phyloP scores from a whole-genome alignment of 2,888 invertebrate genomes.

The Eupithecia subumbrata region DNA sequence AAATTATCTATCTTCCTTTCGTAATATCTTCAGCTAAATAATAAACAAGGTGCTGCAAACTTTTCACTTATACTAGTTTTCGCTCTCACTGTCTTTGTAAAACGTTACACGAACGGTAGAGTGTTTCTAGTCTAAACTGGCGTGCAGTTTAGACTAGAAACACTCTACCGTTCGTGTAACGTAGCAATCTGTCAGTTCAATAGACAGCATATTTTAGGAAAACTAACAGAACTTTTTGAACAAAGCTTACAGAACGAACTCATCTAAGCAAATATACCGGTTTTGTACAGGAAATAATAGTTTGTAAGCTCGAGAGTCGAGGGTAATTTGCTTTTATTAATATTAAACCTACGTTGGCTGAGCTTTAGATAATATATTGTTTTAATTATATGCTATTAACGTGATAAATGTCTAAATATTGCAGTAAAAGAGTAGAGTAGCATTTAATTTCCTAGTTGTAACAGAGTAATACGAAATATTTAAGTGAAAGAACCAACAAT shows the following conservation, averaged over 20 bases:
- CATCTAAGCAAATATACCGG: constrained; percentile 19
- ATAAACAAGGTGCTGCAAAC: too few species aligned
- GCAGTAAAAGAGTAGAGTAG: neutral
- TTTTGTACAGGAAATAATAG: constrained; percentile 13
- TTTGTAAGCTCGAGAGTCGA: neutral
- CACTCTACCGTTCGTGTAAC: constrained; percentile 12
- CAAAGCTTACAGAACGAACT: constrained; percentile 14
- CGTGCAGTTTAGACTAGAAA: neutral
- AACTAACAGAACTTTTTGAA: constrained; percentile 1
- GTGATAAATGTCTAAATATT: neutral
- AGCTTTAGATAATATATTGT: neutral
- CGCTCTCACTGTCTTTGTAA: too few species aligned
- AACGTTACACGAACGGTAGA: too few species aligned
- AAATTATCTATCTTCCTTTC: too few species aligned
- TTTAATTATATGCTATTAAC: neutral
- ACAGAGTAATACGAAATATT: neutral
- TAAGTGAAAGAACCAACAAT: neutral
- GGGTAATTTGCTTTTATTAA: neutral
- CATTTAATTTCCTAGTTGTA: neutral
- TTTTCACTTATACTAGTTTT: too few species aligned
- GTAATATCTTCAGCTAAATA: too few species aligned
- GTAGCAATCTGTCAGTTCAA: constrained; percentile 19
- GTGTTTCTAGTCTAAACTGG: too few species aligned
- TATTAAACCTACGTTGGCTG: neutral
- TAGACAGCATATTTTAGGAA: constrained; percentile 17